Base-by-base conservation (phyloP, 2,888 invertebrate species). In the Urechis unicinctus region DNA sequence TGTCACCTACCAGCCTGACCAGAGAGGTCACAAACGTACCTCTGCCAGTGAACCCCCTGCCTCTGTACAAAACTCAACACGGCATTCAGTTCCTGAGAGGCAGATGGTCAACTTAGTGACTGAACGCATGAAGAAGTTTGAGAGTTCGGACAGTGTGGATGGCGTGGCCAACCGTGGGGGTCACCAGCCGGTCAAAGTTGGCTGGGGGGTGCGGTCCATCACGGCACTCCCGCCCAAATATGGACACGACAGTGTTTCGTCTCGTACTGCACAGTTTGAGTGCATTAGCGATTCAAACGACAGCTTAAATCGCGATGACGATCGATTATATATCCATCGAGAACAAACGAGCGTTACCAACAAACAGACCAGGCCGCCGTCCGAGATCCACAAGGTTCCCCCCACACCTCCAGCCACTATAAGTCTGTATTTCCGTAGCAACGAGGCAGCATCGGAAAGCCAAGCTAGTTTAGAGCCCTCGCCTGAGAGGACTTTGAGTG, bases 211-310 rank as follows among this genome's bases (percentile, higher is more conserved):
- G n/a, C n/a, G n/a, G n/a, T 28, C 9, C 52, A 26, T 17, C 51
- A 13, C 50, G 36, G 26, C 13, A 36, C 36, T 41, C 17, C 25
- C 50, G 13, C 30, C 31, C 24, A 53, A 43, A 5, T 48, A 28
- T 3, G 58, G 58, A 26, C 41, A 41, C 25, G 71, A 70, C 22
- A 72, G 73, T 52, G 72, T 78, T 21, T 69, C 73, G 4, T 58
- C 66, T 22, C 63, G 77, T 5, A 64, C 74, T 9, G 75, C 76
- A 17, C 68, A 68, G 22, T 77, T 74, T 67, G 77, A 78, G 59
- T 52, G 9, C 36, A 36, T 41, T 26, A 5, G 31, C 49, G n/a
- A 31, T n/a, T 25, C 57, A 2, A 44, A 51, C 13, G 45, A 53
- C 31, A n/a, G n/a, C n/a, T n/a, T n/a, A n/a, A n/a, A n/a, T n/a